Conservation (phyloP, 2,113 vertebrate genomes). For the Dasyurus viverrinus region DNA sequence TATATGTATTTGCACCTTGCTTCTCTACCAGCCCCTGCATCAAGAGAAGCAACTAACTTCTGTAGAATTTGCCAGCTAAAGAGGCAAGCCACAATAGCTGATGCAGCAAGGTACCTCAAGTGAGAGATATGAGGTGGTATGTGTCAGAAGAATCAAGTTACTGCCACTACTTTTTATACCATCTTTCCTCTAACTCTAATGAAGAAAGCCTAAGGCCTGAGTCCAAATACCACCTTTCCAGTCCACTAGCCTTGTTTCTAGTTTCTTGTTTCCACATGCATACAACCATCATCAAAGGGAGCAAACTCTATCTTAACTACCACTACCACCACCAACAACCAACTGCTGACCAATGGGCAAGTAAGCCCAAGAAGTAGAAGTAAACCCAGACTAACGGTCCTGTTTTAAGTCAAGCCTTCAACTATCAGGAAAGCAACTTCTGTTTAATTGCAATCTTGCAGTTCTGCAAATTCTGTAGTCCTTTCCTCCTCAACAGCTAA, state of each 20-base stretch:
- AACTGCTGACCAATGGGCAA: neutral
- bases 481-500: neutral
- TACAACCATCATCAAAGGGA: neutral
- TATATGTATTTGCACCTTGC: neutral
- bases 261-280: no score
- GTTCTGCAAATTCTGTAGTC: neutral
- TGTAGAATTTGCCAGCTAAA: neutral
- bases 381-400: neutral
- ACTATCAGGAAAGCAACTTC: neutral
- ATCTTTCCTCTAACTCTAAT: neutral
- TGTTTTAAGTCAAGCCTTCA: neutral
- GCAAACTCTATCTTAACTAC: neutral
- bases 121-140: neutral
- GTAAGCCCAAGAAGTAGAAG: neutral
- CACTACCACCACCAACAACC: no score
- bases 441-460: neutral
- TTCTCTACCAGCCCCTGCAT: neutral
- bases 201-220: neutral
- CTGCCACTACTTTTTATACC: neutral
- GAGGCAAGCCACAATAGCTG: neutral
- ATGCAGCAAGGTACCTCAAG: neutral
- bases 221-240: neutral
- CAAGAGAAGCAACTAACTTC: neutral
- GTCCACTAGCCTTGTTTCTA: neutral
- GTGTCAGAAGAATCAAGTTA: neutral